These are phyloP conservation scores for Hydrolagus affinis DNA, from an alignment of 2,113 vertebrate genomes.

Conservation along the genomic window DNA sequence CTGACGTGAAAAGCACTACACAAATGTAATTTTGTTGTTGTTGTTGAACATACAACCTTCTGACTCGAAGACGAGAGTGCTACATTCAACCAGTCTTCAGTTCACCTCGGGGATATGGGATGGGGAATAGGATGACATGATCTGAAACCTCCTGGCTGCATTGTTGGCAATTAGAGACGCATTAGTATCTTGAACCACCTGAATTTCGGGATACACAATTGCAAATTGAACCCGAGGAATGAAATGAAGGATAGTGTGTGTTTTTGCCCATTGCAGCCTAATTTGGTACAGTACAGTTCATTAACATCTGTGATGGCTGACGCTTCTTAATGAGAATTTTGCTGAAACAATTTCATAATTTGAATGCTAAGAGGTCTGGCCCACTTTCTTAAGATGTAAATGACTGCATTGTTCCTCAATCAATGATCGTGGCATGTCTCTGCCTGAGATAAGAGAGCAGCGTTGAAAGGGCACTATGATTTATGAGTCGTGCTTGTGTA, in stretches of 20 bases:
- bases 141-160: not conserved
- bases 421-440: not conserved
- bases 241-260: too few species aligned
- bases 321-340: not conserved
- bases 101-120: not conserved
- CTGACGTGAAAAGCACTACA: too few species aligned
- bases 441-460: not conserved
- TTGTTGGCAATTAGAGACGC: not conserved
- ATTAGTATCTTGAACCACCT: not conserved
- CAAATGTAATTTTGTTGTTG: too few species aligned
- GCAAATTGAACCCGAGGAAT: too few species aligned
- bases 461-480: not conserved
- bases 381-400: not conserved
- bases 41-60: too few species aligned
- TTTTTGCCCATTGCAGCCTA: too few species aligned
- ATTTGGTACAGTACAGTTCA: not conserved
- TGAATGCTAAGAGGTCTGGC: slow-evolving; percentile 2
- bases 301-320: not conserved
- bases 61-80: too few species aligned
- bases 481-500: slow-evolving; percentile 9
- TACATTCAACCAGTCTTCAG: not conserved
- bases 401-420: not conserved
- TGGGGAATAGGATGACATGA: not conserved
- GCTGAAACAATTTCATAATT: not conserved
- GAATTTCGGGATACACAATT: too few species aligned